A percentile compares a stretch with the other conserved stretches of the same genome.
phyloP scores from a whole-genome alignment of 2,888 invertebrate genomes.

The Xestobium rufovillosum region DNA sequence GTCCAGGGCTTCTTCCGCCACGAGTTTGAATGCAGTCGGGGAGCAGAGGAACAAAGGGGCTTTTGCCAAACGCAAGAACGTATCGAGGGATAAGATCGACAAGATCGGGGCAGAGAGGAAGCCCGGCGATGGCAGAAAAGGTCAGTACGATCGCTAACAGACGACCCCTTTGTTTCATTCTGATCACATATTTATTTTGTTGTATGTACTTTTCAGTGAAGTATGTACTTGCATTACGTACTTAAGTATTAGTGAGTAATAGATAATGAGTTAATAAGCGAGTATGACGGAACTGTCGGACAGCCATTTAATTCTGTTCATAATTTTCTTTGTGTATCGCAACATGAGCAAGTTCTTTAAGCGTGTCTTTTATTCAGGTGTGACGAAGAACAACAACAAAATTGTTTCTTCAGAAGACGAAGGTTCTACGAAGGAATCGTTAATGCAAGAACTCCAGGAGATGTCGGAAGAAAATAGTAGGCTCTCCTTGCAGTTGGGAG shows the following conservation, averaged over 20 bases:
- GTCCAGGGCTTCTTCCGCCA: slow-evolving; percentile 57
- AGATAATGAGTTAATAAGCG: too few species aligned
- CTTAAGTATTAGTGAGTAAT: too few species aligned
- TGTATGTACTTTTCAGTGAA: too few species aligned
- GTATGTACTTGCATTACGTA: too few species aligned
- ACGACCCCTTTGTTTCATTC: not conserved
- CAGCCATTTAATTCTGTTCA: too few species aligned
- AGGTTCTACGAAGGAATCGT: slow-evolving; percentile 48
- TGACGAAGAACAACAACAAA: slow-evolving; percentile 38
- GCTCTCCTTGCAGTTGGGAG: slow-evolving; percentile 57
- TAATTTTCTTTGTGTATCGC: too few species aligned
- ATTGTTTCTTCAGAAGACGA: slow-evolving; percentile 24
- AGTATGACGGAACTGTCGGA: too few species aligned
- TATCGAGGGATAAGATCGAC: slow-evolving; percentile 37
- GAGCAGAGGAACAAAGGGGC: slow-evolving; percentile 48
- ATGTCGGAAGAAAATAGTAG: slow-evolving; percentile 58
- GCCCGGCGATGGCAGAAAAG: slow-evolving; percentile 36
- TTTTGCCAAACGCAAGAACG: slow-evolving; percentile 41
- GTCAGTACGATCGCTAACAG: slow-evolving; percentile 18
- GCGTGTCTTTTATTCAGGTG: slow-evolving; percentile 25
- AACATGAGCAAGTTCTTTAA: too few species aligned
- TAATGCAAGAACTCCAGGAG: slow-evolving; percentile 56
- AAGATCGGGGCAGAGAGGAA: slow-evolving; percentile 30
- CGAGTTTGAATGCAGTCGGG: slow-evolving; percentile 57
- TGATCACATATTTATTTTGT: too few species aligned